Percentiles rank a stretch among this genome's conserved stretches.
phyloP scores from a whole-genome alignment of 2,113 vertebrate genomes.

The Ptilonorhynchus violaceus region DNA sequence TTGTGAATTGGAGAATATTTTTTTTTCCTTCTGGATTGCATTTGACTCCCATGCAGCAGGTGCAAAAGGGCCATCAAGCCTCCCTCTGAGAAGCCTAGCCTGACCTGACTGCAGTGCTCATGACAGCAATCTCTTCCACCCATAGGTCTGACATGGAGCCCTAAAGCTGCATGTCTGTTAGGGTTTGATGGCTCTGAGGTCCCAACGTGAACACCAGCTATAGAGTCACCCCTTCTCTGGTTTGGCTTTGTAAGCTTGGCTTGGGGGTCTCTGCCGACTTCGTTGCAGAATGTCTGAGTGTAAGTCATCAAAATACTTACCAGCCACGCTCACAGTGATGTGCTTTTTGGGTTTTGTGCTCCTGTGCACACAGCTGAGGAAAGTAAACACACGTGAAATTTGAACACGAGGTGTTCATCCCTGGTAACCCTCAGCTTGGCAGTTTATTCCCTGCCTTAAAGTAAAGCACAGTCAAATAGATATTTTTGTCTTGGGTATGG shows the following conservation, averaged over 20 bases:
- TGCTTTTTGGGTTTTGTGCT: neutral
- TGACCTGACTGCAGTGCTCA: neutral
- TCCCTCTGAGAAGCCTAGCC: neutral
- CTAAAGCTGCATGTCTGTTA: rapidly evolving
- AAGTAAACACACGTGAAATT: neutral
- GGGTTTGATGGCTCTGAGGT: neutral
- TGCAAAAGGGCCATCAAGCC: neutral
- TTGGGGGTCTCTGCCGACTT: rapidly evolving
- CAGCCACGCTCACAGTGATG: rapidly evolving
- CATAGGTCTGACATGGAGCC: neutral
- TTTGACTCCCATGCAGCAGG: neutral
- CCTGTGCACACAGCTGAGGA: neutral
- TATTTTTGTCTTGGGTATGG: neutral
- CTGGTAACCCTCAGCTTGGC: neutral
- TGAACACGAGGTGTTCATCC: neutral
- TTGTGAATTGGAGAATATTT: neutral
- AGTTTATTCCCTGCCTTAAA: neutral
- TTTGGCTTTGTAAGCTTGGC: neutral
- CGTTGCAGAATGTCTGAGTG: neutral
- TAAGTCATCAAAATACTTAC: neutral
- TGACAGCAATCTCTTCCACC: neutral
- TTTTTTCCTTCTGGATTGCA: neutral
- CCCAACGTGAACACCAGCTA: rapidly evolving
- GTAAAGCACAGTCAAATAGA: neutral
- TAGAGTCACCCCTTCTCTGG: neutral